Evolutionary conservation across 2,113 vertebrate species (phyloP), one percentile per base, ranked within the genome.

Genomic region (Alethe castanea): DNA sequence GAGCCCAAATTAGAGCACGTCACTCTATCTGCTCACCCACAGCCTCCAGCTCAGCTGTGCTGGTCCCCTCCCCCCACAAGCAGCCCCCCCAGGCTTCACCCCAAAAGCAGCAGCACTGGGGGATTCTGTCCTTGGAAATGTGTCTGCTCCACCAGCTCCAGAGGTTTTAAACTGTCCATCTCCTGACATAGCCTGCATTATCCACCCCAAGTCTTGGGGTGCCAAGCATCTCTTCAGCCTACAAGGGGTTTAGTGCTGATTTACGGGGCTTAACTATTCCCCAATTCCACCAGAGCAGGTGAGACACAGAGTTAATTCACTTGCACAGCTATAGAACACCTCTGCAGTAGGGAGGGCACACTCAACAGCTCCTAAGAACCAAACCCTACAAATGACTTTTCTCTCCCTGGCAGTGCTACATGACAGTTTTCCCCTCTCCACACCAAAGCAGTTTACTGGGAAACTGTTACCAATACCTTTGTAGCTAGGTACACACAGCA

Each of bases 31-130:
- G 73, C 73, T 84, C 1, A 0, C 50, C 7, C 78, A 38, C 73
- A 70, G 81, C 64, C 73, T 61, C 36, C 73, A 84, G 88, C 73
- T 44, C 66, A 24, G 48, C 54, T 12, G 0, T 4, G 40, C 69
- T 35, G 47, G 9, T 52, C 17, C 45, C 40, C 54, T 29, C 64
- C 38, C 36, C 5, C 54, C 26, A 19, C 0, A 0, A 19, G 74
- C 52, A 79, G 31, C 14, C 5, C 14, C 14, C 25, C 10, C 28
- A 62, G 42, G n/a, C 33, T 72, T 62, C 11, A 4, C 19, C 17
- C 38, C 2, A 5, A 70, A 20, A 66, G 24, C 3, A 1, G 62
- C 56, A 44, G 20, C 4, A 3, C 24, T 53, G 18, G 6, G 53
- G 14, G 26, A 52, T 24, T 38, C 45, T 12, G 1, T 26, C 42